phyloP scores from a whole-genome alignment of 2,113 vertebrate species.

The Elgaria multicarinata region DNA sequence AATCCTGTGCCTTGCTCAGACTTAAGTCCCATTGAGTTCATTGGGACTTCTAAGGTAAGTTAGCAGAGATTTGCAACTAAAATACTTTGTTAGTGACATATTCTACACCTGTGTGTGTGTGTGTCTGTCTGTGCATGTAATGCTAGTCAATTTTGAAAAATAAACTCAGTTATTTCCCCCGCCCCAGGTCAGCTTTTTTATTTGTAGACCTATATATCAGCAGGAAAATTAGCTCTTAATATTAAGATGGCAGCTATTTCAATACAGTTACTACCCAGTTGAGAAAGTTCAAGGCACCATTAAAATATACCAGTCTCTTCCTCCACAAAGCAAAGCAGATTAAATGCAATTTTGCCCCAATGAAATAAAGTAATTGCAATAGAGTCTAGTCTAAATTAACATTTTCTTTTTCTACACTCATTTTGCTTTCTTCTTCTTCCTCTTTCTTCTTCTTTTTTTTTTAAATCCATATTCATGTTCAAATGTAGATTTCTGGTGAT shows the following conservation, averaged over 20 bases:
- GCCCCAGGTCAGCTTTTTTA: slow-evolving; percentile 22
- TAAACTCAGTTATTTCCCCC: slow-evolving; percentile 5
- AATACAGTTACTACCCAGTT: not conserved
- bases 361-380: slow-evolving; percentile 44
- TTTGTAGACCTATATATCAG: not conserved
- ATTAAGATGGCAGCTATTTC: slow-evolving; percentile 30
- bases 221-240: slow-evolving; percentile 13
- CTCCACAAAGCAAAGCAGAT: slow-evolving; percentile 1
- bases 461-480: not conserved
- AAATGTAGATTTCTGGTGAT: not conserved
- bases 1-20: not conserved
- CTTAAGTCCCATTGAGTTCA: not conserved
- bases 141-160: not conserved
- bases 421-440: not conserved
- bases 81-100: not conserved
- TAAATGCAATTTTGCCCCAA: slow-evolving; percentile 30
- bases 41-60: not conserved
- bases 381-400: slow-evolving; percentile 41
- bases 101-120: not conserved
- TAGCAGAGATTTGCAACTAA: not conserved
- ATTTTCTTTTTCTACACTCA: slow-evolving; percentile 33
- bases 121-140: not conserved
- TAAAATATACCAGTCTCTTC: slow-evolving; percentile 3
- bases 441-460: not conserved
- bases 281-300: slow-evolving; percentile 12